Conservation (phyloP, 1,140 invertebrate species). For the Bombus waltoni region DNA sequence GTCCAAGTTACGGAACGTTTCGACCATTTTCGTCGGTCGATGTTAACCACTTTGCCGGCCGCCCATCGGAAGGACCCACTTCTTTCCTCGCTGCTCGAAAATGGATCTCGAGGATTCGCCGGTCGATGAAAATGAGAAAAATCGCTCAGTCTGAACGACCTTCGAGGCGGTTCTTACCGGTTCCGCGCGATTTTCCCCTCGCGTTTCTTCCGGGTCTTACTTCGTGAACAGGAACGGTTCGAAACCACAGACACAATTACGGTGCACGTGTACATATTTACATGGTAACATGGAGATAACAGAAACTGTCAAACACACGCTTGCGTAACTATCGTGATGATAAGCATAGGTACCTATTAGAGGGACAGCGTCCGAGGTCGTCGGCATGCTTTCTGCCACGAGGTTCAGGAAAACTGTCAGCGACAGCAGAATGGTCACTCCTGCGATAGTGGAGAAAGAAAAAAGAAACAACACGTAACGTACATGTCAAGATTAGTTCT, state of each 20-base stretch:
- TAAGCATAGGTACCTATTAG: slow-evolving; percentile 84
- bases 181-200: not conserved
- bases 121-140: not conserved
- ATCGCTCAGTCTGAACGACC: slow-evolving; percentile 32
- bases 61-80: not conserved
- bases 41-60: not conserved
- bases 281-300: slow-evolving; percentile 40
- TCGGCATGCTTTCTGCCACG: slow-evolving; percentile 96
- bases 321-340: slow-evolving; percentile 53
- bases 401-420: slow-evolving; percentile 99
- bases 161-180: slow-evolving; percentile 24
- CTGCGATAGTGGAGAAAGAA: slow-evolving; percentile 83
- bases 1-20: not conserved
- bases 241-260: slow-evolving; percentile 26
- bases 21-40: not conserved
- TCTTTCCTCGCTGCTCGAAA: too few relatives aligned
- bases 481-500: slow-evolving; percentile 25
- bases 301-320: slow-evolving; percentile 55
- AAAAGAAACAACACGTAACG: slow-evolving; percentile 26
- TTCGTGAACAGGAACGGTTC: slow-evolving; percentile 1
- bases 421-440: slow-evolving; percentile 99
- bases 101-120: too few relatives aligned
- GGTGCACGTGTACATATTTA: slow-evolving; percentile 54
- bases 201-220: not conserved
- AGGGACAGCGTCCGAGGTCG: slow-evolving; percentile 93